These are phyloP conservation scores for Actias luna DNA, from an alignment of 2,888 invertebrate species.

Conservation along the genomic window DNA sequence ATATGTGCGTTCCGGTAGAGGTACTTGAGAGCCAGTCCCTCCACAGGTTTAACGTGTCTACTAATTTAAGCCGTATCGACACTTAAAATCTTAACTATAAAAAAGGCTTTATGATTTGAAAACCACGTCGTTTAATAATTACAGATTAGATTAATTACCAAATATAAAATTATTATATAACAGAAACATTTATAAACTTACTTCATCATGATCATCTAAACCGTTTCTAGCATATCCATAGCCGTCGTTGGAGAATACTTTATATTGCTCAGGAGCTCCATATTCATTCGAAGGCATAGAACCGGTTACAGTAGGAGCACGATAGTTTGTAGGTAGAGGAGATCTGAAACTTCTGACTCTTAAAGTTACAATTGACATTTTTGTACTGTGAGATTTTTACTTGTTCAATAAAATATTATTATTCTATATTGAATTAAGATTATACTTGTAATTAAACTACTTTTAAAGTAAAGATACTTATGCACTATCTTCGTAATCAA, in stretches of 20 bases:
- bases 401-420: not conserved
- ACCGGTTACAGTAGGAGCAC: slow-evolving; percentile 49
- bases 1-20: too few relatives aligned
- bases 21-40: too few relatives aligned
- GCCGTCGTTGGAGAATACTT: slow-evolving; percentile 55
- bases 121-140: not conserved
- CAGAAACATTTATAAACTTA: slow-evolving; percentile 25
- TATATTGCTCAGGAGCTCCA: slow-evolving; percentile 74
- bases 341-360: slow-evolving; percentile 35
- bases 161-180: not conserved
- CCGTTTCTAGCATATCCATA: slow-evolving; percentile 57
- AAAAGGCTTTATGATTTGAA: too few relatives aligned
- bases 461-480: too few relatives aligned
- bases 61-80: too few relatives aligned
- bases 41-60: too few relatives aligned
- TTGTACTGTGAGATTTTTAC: too few relatives aligned
- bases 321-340: slow-evolving; percentile 55
- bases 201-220: slow-evolving; percentile 60
- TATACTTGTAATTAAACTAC: too few relatives aligned
- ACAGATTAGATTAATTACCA: not conserved
- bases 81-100: too few relatives aligned
- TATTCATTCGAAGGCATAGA: slow-evolving; percentile 67
- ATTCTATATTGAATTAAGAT: too few relatives aligned
- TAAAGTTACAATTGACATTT: not conserved
- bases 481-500: too few relatives aligned